These are phyloP conservation scores for Aulostomus chinensis DNA, from an alignment of 2,797 vertebrate genomes.

Conservation along the genomic window DNA sequence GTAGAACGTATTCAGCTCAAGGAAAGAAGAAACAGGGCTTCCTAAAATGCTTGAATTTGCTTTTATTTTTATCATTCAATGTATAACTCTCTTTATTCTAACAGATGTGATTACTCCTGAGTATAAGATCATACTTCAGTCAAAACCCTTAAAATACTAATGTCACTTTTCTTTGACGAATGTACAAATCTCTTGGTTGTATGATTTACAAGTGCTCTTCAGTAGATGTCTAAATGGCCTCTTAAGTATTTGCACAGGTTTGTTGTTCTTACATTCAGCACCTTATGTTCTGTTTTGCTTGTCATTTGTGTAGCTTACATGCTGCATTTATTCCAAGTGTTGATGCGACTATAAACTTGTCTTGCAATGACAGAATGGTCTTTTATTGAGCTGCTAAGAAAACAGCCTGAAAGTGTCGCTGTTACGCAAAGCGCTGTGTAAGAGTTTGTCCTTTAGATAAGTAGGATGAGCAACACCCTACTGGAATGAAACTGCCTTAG, in stretches of 20 bases:
- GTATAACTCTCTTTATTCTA: neutral
- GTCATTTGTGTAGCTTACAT: too few relatives aligned
- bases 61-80: slow-evolving; percentile 3
- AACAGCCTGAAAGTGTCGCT: neutral
- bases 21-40: neutral
- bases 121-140: neutral
- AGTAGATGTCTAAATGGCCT: neutral
- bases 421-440: neutral
- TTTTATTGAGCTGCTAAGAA: neutral
- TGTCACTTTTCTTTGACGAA: neutral
- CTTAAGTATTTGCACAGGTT: slow-evolving; percentile 11
- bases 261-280: too few relatives aligned
- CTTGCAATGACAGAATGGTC: neutral
- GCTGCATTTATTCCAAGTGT: slow-evolving; percentile 1
- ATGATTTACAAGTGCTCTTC: neutral
- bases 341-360: neutral
- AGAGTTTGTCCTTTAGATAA: slow-evolving; percentile 1
- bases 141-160: neutral
- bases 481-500: slow-evolving; percentile 8
- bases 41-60: neutral
- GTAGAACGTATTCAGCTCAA: slow-evolving; percentile 8
- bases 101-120: neutral
- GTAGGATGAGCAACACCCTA: slow-evolving; percentile 6
- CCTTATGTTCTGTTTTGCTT: too few relatives aligned
- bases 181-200: neutral